These are phyloP conservation scores for Phalacrocorax brasilianus DNA, from an alignment of 2,113 vertebrate species.

Conservation along the genomic window DNA sequence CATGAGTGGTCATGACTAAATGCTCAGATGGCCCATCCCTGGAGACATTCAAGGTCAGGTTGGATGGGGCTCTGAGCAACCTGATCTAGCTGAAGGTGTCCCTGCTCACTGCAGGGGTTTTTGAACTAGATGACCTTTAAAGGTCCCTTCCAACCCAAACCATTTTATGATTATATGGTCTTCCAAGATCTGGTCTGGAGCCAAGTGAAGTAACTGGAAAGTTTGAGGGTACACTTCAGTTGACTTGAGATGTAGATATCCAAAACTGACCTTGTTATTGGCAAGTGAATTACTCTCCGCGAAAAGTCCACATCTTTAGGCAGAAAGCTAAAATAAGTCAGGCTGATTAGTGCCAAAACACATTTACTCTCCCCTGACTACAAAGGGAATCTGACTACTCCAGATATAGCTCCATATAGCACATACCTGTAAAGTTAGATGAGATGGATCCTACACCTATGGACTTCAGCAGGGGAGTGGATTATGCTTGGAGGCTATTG, in stretches of 20 bases:
- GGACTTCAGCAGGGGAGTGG: fast-evolving
- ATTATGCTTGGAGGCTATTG: not conserved
- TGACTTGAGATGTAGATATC: not conserved
- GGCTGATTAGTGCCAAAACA: not conserved
- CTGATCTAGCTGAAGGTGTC: too few species aligned
- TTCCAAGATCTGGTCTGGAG: not conserved
- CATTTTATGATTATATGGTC: not conserved
- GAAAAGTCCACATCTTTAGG: not conserved
- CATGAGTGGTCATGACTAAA: not conserved
- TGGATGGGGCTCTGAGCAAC: too few species aligned
- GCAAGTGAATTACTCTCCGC: not conserved
- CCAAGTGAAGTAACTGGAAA: constrained; percentile 32
- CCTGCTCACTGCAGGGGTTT: too few species aligned
- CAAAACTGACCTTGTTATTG: constrained; percentile 19
- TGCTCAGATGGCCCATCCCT: not conserved
- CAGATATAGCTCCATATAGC: fast-evolving
- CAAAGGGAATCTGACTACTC: not conserved
- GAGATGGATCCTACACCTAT: not conserved
- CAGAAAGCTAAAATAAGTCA: not conserved
- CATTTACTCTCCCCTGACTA: not conserved
- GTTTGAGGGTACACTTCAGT: constrained; percentile 1
- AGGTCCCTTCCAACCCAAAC: too few species aligned
- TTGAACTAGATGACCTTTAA: too few species aligned
- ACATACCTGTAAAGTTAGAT: not conserved
- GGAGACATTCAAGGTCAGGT: too few species aligned